phyloP scores from a whole-genome alignment of 2,797 vertebrate genomes.

The Phrynocephalus vlangalii region DNA sequence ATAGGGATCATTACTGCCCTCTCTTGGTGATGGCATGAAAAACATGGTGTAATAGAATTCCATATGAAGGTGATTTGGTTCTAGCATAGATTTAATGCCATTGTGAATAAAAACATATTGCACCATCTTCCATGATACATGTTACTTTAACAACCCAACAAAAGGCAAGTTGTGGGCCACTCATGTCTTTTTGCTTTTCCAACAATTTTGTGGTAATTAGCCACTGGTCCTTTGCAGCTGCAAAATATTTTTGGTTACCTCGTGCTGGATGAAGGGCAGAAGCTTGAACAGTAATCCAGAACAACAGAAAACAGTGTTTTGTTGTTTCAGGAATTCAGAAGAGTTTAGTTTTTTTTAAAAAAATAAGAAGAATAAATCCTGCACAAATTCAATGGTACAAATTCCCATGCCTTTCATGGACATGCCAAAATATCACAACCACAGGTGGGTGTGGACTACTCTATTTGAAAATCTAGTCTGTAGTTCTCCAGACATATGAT shows the following conservation, averaged over 20 bases:
- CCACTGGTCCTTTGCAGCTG: slow-evolving; percentile 64
- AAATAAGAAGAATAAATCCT: background rate
- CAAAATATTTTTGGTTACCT: slow-evolving; percentile 62
- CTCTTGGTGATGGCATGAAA: slow-evolving; percentile 27
- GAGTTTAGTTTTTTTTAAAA: background rate
- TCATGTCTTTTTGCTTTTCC: slow-evolving; percentile 47
- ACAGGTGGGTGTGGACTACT: background rate
- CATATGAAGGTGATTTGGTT: background rate
- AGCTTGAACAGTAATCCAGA: slow-evolving; percentile 42
- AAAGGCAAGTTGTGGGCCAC: slow-evolving; percentile 46
- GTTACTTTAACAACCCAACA: slow-evolving; percentile 54
- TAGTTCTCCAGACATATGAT: background rate
- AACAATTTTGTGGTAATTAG: slow-evolving; percentile 56
- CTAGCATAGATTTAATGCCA: background rate
- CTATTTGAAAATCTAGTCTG: background rate
- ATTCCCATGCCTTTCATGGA: background rate
- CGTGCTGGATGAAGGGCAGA: slow-evolving; percentile 48
- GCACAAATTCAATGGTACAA: slow-evolving; percentile 26
- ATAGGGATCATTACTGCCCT: slow-evolving; percentile 28
- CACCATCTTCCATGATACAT: slow-evolving; percentile 12
- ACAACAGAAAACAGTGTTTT: slow-evolving; percentile 19
- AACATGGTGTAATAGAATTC: background rate
- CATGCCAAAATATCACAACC: background rate
- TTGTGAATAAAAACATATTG: slow-evolving; percentile 19
- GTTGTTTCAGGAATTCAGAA: slow-evolving; percentile 19